Evolutionary conservation across 2,888 invertebrate genomes (phyloP).

Genomic region (Drosophila atroscutellata): DNA sequence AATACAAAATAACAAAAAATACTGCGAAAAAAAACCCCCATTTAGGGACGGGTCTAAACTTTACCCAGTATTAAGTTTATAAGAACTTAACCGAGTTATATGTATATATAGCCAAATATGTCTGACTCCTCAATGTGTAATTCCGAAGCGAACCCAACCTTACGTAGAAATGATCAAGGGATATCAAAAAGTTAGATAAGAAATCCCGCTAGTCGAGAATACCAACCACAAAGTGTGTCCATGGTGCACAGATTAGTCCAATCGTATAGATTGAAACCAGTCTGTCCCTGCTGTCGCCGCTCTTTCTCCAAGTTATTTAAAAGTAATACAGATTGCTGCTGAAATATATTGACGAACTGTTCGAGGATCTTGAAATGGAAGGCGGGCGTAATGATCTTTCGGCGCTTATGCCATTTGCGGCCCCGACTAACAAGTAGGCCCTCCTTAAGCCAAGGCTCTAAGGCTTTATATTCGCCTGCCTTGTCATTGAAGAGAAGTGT

Average conservation of each 20-base stretch:
- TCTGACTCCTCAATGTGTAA: neutral
- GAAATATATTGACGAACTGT: slow-evolving; percentile 90
- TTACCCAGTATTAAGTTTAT: neutral
- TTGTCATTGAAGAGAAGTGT: slow-evolving; percentile 86
- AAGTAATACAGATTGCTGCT: slow-evolving; percentile 87
- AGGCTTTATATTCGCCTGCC: slow-evolving; percentile 85
- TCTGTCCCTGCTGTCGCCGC: slow-evolving; percentile 86
- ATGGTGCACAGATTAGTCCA: slow-evolving; percentile 87
- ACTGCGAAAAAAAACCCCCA: neutral
- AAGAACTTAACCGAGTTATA: neutral
- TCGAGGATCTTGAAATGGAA: slow-evolving; percentile 93
- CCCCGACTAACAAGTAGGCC: slow-evolving; percentile 86
- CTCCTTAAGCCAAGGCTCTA: slow-evolving; percentile 86
- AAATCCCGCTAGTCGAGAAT: neutral
- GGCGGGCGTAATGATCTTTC: slow-evolving; percentile 91
- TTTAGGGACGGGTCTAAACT: neutral
- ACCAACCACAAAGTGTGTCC: slow-evolving; percentile 88
- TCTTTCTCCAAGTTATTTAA: slow-evolving; percentile 87
- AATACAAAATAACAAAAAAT: neutral
- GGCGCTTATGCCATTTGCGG: slow-evolving; percentile 85
- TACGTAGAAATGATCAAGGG: neutral
- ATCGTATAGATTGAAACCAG: slow-evolving; percentile 87
- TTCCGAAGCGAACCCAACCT: neutral
- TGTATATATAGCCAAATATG: neutral
- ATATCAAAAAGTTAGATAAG: neutral